Evolutionary conservation across 2,888 invertebrate genomes (phyloP), one percentile per base, ranked within the genome.

Genomic region (Eumacrocentrus americanus): DNA sequence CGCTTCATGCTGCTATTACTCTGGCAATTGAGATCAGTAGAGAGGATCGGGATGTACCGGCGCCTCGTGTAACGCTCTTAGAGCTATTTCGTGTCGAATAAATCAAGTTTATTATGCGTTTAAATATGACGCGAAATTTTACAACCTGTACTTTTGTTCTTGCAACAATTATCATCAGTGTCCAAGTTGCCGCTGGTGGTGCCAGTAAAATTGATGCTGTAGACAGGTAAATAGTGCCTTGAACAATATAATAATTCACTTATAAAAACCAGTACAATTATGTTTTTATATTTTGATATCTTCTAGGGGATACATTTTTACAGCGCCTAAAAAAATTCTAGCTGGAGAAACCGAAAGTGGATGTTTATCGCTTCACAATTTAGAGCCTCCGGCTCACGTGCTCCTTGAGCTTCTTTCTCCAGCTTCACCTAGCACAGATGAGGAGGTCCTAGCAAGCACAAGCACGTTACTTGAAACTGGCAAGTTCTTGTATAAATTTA

Each of bases 341-440:
- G 75, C 78, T 4, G 80, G 78, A 1, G 74, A 79, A 55, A 72
- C 72, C 16, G 77, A 76, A 52, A 76, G 70, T 48, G 74, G 74
- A 3, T 80, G 79, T 61, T 66, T 80, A 16, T 79, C 80, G 4
- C 62, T 80, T 25, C 79, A 80, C 65, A 79, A 79, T 70, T 63
- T 80, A 52, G 76, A 77, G 34, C 72, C 76, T 22, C 80, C 79
- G 44, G 79, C 73, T 25, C 71, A 76, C 51, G 70, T 77, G 68
- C 59, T 70, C 35, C 62, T 80, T 23, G 75, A 79, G 34, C 58
- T 80, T 12, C 56, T 76, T 47, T 66, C 72, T 14, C 68, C 72
- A 3, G 48, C 67, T 2, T 62, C 67, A 9, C 60, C 61, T 2
- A 25, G 53, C 3, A 67, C 68, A 42, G 67, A 67, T n/a, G 56